Conservation (phyloP, 1,140 invertebrate species). For the Agrypnia vestita region DNA sequence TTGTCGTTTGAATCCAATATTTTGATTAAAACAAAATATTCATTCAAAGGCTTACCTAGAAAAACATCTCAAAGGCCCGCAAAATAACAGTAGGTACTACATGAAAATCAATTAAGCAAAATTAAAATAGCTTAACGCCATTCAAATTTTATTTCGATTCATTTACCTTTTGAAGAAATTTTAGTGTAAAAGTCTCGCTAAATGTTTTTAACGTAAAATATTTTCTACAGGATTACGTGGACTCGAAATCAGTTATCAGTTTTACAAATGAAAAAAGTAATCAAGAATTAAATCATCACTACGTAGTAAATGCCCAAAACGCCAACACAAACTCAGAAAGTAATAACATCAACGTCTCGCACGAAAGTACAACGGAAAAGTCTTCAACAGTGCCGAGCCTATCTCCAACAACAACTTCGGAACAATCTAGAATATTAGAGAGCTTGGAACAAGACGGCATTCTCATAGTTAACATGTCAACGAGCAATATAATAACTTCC, state of each 20-base stretch:
- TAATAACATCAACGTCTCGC: conserved; percentile 3
- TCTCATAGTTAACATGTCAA: conserved; percentile 70
- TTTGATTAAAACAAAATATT: too few relatives aligned
- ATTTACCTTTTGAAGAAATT: too few relatives aligned
- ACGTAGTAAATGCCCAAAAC: conserved; percentile 10
- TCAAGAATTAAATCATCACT: conserved; percentile 49
- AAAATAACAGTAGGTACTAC: too few relatives aligned
- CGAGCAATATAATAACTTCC: conserved; percentile 69
- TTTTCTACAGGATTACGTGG: conserved; percentile 38
- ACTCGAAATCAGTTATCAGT: conserved; percentile 15
- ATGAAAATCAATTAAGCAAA: too few relatives aligned
- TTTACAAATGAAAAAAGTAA: conserved; percentile 46
- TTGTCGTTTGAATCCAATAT: too few relatives aligned
- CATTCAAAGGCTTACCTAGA: too few relatives aligned
- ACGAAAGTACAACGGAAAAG: conserved; percentile 17
- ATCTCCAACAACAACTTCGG: conserved; percentile 13
- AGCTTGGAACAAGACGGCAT: conserved; percentile 72
- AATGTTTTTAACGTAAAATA: too few relatives aligned
- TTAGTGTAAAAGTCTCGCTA: too few relatives aligned
- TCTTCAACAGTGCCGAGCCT: background rate
- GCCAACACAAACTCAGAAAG: conserved; percentile 10
- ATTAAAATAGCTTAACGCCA: too few relatives aligned
- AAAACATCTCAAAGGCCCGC: too few relatives aligned
- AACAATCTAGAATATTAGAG: conserved; percentile 56
- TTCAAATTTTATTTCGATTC: too few relatives aligned